Evolutionary conservation across 2,113 vertebrate genomes (phyloP).

Genomic region (Gallinago jamesoni): DNA sequence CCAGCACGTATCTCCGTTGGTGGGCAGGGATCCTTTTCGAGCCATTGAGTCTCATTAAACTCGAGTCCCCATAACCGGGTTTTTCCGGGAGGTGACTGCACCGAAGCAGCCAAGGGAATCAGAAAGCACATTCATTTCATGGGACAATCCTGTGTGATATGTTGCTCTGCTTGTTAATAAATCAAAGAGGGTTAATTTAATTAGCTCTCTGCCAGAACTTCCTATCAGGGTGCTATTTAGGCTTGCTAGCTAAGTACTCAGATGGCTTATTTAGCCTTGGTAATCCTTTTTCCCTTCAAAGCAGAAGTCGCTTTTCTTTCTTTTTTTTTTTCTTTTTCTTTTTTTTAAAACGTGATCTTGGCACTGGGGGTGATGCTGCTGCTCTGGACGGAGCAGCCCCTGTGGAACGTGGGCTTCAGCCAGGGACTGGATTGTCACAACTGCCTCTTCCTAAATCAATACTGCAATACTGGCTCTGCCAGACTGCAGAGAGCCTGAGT

Average conservation of each 20-base stretch:
- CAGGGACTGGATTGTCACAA: not conserved
- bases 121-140: conserved; percentile 14
- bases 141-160: conserved; percentile 44
- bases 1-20: not conserved
- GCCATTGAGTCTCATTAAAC: not conserved
- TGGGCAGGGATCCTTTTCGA: conserved; percentile 14
- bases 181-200: conserved; percentile 71
- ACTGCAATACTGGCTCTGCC: not conserved
- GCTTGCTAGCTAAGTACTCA: conserved; percentile 7
- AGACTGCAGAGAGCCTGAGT: not conserved
- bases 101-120: not conserved
- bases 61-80: not conserved
- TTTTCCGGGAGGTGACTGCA: not conserved
- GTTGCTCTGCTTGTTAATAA: conserved; percentile 52
- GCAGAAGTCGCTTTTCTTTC: conserved; percentile 15
- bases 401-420: fast-evolving
- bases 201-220: conserved; percentile 64
- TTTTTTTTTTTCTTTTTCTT: not conserved
- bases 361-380: not conserved
- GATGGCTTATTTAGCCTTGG: conserved; percentile 50
- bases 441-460: conserved; percentile 24
- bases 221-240: conserved; percentile 43
- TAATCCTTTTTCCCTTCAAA: conserved; percentile 56
- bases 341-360: not conserved
- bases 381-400: not conserved